These are phyloP conservation scores for Cynopterus sphinx DNA, from an alignment of 2,797 vertebrate genomes.

Conservation along the genomic window DNA sequence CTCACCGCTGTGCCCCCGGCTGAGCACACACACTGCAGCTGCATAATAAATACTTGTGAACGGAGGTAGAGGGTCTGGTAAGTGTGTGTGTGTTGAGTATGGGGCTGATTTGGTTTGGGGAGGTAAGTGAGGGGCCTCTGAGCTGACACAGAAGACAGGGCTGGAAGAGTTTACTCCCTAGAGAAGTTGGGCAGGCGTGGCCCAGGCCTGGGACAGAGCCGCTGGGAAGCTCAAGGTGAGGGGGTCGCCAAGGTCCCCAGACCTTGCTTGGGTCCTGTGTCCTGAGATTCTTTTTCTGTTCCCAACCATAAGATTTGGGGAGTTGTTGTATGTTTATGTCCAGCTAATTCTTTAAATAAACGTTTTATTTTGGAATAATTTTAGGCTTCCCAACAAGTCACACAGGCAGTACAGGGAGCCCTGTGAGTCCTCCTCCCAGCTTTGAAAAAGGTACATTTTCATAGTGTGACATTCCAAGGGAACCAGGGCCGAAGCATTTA, in stretches of 20 bases:
- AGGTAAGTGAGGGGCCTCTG: neutral
- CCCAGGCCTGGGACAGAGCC: neutral
- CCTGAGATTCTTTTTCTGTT: neutral
- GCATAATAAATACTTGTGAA: neutral
- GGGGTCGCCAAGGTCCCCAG: fast-evolving
- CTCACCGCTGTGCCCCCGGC: no score
- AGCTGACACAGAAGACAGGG: neutral
- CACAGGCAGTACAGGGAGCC: neutral
- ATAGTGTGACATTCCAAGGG: neutral
- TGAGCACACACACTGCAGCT: neutral
- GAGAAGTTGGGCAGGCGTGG: neutral
- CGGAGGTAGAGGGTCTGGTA: neutral
- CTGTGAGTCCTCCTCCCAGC: fast-evolving
- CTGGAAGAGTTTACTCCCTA: neutral
- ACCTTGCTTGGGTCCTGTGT: neutral
- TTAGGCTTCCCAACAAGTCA: neutral
- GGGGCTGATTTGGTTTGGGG: neutral
- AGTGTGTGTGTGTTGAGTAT: no score
- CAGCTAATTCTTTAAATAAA: neutral
- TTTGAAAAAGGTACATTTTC: neutral
- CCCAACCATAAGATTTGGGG: neutral
- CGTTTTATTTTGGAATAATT: neutral
- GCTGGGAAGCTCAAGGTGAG: neutral
- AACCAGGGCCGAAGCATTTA: neutral
- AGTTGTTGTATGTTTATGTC: neutral